Percentiles rank a stretch among this genome's conserved stretches.
These are phyloP conservation scores for Automeris io DNA, from an alignment of 2,888 invertebrate genomes.

Conservation along the genomic window DNA sequence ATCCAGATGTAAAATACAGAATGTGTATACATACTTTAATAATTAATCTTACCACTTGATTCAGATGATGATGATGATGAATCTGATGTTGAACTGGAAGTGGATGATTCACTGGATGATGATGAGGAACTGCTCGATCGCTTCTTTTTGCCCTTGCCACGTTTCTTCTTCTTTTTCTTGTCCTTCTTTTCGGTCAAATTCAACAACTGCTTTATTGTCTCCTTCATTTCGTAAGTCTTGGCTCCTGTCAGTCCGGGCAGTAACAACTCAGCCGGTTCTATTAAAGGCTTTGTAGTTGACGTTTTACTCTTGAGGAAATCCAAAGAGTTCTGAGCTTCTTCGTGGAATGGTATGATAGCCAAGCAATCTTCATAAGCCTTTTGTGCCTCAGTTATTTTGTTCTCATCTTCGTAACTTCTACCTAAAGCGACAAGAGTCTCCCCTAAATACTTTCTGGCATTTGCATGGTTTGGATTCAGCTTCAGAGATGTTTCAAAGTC, in stretches of 20 bases:
- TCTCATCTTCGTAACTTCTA: slow-evolving; percentile 91
- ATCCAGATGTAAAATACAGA: too few relatives aligned
- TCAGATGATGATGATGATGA: slow-evolving; percentile 79
- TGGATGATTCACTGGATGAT: slow-evolving; percentile 82
- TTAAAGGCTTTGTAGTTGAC: slow-evolving; percentile 75
- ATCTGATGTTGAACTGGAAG: slow-evolving; percentile 77
- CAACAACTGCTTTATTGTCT: slow-evolving; percentile 80
- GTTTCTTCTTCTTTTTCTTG: slow-evolving; percentile 81
- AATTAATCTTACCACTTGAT: slow-evolving; percentile 55
- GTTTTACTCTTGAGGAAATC: slow-evolving; percentile 87
- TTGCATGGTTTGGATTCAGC: slow-evolving; percentile 91
- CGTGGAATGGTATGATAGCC: slow-evolving; percentile 89
- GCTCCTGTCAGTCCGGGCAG: slow-evolving; percentile 77
- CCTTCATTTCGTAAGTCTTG: slow-evolving; percentile 79
- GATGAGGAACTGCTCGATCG: slow-evolving; percentile 81
- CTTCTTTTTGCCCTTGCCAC: slow-evolving; percentile 80
- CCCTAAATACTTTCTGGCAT: slow-evolving; percentile 95
- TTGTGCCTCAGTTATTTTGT: slow-evolving; percentile 89
- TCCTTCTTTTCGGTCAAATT: slow-evolving; percentile 80
- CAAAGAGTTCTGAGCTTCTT: slow-evolving; percentile 90
- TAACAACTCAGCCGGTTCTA: slow-evolving; percentile 79
- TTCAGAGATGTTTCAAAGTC: slow-evolving; percentile 95
- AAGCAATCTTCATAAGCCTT: slow-evolving; percentile 91
- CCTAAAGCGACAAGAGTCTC: slow-evolving; percentile 94
- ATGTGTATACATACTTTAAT: slow-evolving; percentile 2